Conservation (phyloP, 2,797 vertebrate species). For the Eulemur rubriventer region DNA sequence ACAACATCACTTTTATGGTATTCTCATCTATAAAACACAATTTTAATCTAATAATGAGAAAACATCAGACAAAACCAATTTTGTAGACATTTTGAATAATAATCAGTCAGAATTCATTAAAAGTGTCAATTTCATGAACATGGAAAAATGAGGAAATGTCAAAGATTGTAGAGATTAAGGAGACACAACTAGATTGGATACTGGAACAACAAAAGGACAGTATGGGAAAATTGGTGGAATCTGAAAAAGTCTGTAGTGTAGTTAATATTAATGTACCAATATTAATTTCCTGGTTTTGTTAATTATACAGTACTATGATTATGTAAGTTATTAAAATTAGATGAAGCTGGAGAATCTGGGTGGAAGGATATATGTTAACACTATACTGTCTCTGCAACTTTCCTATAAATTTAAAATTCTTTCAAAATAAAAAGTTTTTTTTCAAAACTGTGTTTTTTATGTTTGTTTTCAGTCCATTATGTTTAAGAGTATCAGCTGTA, state of each 20-base stretch:
- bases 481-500: slow-evolving; percentile 16
- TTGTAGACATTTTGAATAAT: background rate
- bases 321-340: slow-evolving; percentile 3
- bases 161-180: background rate
- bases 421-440: background rate
- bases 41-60: background rate
- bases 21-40: background rate
- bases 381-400: background rate
- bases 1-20: background rate
- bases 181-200: background rate
- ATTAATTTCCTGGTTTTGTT: background rate
- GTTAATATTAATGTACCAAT: background rate
- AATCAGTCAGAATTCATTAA: background rate
- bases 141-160: background rate
- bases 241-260: background rate
- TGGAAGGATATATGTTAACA: background rate
- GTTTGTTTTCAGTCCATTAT: slow-evolving; percentile 53
- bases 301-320: background rate
- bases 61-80: background rate
- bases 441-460: background rate
- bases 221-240: background rate
- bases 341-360: background rate
- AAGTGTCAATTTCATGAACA: background rate
- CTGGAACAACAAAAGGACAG: background rate
- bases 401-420: slow-evolving; percentile 43